phyloP scores from a whole-genome alignment of 2,888 invertebrate genomes.

The Hirtodrosophila confusa region DNA sequence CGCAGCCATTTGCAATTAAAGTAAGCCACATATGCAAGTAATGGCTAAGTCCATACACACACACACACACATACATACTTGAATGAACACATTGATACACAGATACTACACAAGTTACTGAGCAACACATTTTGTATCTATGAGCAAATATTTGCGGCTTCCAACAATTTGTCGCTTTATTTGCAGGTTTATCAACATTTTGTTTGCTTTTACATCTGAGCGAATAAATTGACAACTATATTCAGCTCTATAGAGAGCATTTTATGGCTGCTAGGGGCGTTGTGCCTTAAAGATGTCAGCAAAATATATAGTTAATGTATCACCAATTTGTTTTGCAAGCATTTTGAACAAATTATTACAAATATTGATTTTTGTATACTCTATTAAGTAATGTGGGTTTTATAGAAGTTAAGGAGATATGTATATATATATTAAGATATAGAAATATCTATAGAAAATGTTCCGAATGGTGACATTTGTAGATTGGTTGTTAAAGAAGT shows the following conservation, averaged over 20 bases:
- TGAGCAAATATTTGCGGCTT: constrained; percentile 42
- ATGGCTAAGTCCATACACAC: constrained; percentile 52
- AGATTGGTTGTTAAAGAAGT: too few species aligned
- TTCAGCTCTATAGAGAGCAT: constrained; percentile 9
- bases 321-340: constrained; percentile 18
- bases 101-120: too few species aligned
- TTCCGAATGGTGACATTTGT: neutral
- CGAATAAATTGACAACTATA: constrained; percentile 54
- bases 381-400: too few species aligned
- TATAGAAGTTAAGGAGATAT: too few species aligned
- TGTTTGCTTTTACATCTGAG: constrained; percentile 53
- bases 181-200: constrained; percentile 53
- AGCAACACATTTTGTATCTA: constrained; percentile 9
- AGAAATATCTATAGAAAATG: too few species aligned
- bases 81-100: neutral
- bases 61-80: constrained; percentile 21
- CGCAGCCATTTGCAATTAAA: constrained; percentile 72
- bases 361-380: too few species aligned
- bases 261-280: constrained; percentile 2
- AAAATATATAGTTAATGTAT: constrained; percentile 7
- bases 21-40: constrained; percentile 69
- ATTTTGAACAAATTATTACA: neutral
- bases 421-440: too few species aligned
- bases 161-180: constrained; percentile 37
- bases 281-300: constrained; percentile 7